A percentile compares a stretch with the other conserved stretches of the same genome.
These are phyloP conservation scores for Jordanella pulchra DNA, from an alignment of 2,797 vertebrate genomes.

Conservation along the genomic window DNA sequence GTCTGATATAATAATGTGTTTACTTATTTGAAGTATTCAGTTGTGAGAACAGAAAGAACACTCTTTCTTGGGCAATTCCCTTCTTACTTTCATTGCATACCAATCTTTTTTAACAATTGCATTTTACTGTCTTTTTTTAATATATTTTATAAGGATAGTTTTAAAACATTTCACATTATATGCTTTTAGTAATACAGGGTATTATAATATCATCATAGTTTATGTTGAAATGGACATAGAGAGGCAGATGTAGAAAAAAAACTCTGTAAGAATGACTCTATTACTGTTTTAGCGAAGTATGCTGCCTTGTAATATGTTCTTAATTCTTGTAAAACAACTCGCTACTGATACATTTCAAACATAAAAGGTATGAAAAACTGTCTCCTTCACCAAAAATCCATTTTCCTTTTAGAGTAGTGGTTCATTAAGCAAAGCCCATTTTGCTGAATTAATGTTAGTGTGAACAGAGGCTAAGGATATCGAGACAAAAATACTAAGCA, in stretches of 20 bases:
- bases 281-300: not conserved
- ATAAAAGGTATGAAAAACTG: not conserved
- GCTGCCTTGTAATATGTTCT: not conserved
- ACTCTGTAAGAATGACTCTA: not conserved
- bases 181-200: not conserved
- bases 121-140: not conserved
- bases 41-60: not conserved
- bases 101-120: not conserved
- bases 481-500: not conserved
- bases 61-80: too few relatives aligned
- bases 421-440: slow-evolving; percentile 1
- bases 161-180: not conserved
- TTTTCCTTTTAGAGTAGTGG: not conserved
- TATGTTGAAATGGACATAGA: too few relatives aligned
- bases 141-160: not conserved
- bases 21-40: not conserved
- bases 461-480: not conserved
- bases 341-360: not conserved
- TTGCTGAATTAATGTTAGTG: not conserved
- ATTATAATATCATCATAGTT: not conserved
- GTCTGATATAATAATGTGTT: not conserved
- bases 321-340: not conserved
- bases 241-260: not conserved
- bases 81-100: not conserved
- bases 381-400: not conserved